A percentile compares a stretch with the other conserved stretches of the same genome.
These are phyloP conservation scores for Hemichromis elongatus DNA, from an alignment of 2,113 vertebrate species.

Conservation along the genomic window DNA sequence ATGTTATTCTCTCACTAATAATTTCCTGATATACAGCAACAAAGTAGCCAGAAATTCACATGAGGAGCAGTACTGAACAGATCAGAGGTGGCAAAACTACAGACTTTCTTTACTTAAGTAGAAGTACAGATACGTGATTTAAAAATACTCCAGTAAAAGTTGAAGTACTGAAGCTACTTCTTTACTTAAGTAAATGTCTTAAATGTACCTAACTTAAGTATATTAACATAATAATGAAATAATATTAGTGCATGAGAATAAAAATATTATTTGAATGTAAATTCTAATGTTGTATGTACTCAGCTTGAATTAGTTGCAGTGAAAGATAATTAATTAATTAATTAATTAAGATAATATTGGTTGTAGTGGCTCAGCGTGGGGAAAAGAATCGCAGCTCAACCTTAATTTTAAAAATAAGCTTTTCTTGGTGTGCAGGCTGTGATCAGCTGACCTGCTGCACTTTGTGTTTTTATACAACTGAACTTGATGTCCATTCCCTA, in stretches of 20 bases:
- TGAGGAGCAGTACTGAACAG: background rate
- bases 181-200: background rate
- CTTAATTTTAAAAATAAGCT: no score
- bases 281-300: background rate
- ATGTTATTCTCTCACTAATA: background rate
- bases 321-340: background rate
- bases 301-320: background rate
- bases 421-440: no score
- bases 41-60: background rate
- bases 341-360: no score
- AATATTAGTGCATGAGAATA: background rate
- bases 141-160: background rate
- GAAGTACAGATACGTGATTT: background rate
- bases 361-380: no score
- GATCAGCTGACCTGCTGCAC: no score
- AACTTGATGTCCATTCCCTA: no score
- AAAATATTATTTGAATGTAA: background rate
- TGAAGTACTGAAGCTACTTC: background rate
- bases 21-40: background rate
- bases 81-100: background rate
- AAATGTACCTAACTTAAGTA: background rate
- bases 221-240: background rate
- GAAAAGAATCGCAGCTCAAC: no score
- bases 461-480: no score
- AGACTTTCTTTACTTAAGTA: background rate